phyloP scores from a whole-genome alignment of 2,888 invertebrate genomes.

The Prosopocoilus inquinatus region DNA sequence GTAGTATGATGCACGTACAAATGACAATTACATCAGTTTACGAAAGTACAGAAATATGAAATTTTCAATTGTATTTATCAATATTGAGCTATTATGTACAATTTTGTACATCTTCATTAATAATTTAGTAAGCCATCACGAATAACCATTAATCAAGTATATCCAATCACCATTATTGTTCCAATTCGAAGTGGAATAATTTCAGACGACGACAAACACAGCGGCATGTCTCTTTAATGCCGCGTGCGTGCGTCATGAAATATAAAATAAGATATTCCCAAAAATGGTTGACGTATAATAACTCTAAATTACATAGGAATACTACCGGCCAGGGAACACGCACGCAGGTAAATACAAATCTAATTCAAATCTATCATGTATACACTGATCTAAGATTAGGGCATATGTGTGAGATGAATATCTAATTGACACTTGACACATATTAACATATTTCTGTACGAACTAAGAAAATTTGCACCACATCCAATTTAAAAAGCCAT shows the following conservation, averaged over 20 bases:
- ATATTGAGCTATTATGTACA: constrained; percentile 15
- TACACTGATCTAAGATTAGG: no score
- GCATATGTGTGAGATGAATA: no score
- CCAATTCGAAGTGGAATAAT: constrained; percentile 22
- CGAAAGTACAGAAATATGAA: constrained; percentile 1
- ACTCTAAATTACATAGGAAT: constrained; percentile 27
- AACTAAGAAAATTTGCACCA: no score
- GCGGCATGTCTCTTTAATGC: constrained; percentile 18
- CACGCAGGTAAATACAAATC: background rate
- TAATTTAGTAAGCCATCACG: constrained; percentile 23
- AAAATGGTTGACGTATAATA: constrained; percentile 30
- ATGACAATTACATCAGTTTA: background rate
- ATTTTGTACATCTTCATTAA: constrained; percentile 17
- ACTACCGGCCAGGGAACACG: background rate
- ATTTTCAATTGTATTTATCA: constrained; percentile 13
- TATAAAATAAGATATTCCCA: constrained; percentile 33
- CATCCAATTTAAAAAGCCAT: no score
- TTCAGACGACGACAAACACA: constrained; percentile 28
- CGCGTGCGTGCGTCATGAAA: constrained; percentile 31
- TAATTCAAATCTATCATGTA: no score
- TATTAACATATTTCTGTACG: no score
- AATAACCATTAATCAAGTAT: constrained; percentile 29
- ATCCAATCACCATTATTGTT: constrained; percentile 28
- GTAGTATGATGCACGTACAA: background rate
- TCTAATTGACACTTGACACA: no score